Percentiles rank a stretch among this genome's conserved stretches.
Evolutionary conservation across 2,113 vertebrate genomes (phyloP).

Genomic region (Phalacrocorax pelagicus): DNA sequence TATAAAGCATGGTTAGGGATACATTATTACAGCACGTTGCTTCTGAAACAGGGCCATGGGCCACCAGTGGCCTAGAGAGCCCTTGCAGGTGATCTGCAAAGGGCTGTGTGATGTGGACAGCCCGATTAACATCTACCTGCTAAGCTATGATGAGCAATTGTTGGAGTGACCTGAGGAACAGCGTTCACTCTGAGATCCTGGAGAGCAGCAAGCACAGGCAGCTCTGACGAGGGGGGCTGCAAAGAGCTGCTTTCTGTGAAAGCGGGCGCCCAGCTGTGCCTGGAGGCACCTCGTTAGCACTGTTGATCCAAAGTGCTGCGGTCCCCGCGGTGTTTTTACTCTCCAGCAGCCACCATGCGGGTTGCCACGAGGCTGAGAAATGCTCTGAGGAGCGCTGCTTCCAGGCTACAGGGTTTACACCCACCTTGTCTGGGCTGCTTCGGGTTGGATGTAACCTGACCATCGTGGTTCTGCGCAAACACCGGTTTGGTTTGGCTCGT

Average conservation of each 20-base stretch:
- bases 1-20: slow-evolving; percentile 73
- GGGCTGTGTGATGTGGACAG: not conserved
- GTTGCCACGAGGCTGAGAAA: not conserved
- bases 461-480: not conserved
- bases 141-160: not conserved
- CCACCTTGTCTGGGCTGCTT: not conserved
- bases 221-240: not conserved
- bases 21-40: slow-evolving; percentile 67
- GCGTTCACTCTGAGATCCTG: not conserved
- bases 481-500: not conserved
- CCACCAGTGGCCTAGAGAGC: slow-evolving; percentile 13
- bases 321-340: not conserved
- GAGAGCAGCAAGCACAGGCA: not conserved
- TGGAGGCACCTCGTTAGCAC: not conserved
- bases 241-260: not conserved
- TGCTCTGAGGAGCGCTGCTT: not conserved
- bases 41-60: slow-evolving; percentile 41
- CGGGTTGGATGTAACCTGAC: not conserved
- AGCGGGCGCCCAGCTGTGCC: not conserved
- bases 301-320: not conserved
- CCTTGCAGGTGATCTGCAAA: slow-evolving; percentile 44
- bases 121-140: not conserved
- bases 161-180: not conserved
- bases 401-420: not conserved
- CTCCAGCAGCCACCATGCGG: not conserved